Conservation (phyloP, 2,888 invertebrate genomes). For the Ichneumon xanthorius region DNA sequence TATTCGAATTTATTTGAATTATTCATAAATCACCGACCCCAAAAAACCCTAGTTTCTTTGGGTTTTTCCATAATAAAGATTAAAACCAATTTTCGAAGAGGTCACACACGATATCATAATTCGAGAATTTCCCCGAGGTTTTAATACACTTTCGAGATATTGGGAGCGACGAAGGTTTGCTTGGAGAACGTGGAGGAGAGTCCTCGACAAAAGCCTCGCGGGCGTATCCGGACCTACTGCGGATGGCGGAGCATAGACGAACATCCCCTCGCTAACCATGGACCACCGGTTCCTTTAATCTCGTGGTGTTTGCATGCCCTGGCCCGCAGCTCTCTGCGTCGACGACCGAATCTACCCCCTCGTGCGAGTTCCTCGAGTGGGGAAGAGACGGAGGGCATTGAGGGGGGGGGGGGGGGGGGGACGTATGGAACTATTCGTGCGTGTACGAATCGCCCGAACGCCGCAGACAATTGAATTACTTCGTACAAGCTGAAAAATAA, state of each 20-base stretch:
- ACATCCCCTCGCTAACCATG: conserved; percentile 69
- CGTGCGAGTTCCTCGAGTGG: conserved; percentile 4
- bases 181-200: conserved; percentile 30
- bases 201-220: conserved; percentile 61
- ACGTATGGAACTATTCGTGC: conserved; percentile 61
- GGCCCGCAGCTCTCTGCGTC: conserved; percentile 69
- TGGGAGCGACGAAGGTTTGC: conserved; percentile 47
- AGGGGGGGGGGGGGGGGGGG: conserved; percentile 4
- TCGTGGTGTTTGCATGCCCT: conserved; percentile 84
- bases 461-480: conserved; percentile 78
- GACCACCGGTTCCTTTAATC: conserved; percentile 83
- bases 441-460: conserved; percentile 60
- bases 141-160: conserved; percentile 46
- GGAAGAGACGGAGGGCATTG: conserved; percentile 51
- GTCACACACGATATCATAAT: conserved; percentile 24
- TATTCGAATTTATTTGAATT: too few relatives aligned
- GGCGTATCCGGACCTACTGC: conserved; percentile 68
- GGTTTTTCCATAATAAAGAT: background rate
- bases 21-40: too few relatives aligned
- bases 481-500: background rate
- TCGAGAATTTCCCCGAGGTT: conserved; percentile 43
- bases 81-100: background rate
- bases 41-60: too few relatives aligned
- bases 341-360: conserved; percentile 66
- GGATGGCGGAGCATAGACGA: conserved; percentile 65